Base-by-base conservation (phyloP, 2,113 vertebrate genomes). In the Myiozetetes cayanensis region DNA sequence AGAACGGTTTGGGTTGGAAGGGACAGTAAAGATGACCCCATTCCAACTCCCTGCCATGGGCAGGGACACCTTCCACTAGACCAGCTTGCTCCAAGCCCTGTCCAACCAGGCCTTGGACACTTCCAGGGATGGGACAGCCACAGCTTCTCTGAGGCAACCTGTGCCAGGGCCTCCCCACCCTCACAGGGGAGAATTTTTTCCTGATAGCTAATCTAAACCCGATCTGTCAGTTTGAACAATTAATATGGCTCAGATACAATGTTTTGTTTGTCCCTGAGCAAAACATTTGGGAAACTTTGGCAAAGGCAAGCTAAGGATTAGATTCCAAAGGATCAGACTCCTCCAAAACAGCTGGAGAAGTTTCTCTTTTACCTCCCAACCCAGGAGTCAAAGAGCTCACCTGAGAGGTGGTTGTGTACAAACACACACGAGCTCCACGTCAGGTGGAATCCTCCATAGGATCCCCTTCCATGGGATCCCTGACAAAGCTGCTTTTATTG, bases 1-100 rank as follows among this genome's bases (percentile, higher is more conserved):
- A 14, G 31, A 35, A 22, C 10, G 25, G 66, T 35, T 68, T 43
- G 50, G 8, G 17, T 19, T 35, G 43, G 67, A 18, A 49, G 14
- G 41, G 8, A 22, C 41, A 6, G 55, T 41, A 30, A 41, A 39
- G 6, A 8, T 3, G 65, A 62, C 30, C 15, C 22, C 3, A 3
- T 53, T 1, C 39, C 27, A 43, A 30, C 8, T 1, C 23, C 22
- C 31, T 35, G 31, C 30, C 35, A 44, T 14, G 37, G 33, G 31
- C 46, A 44, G 27, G 20, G 55, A 37, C 65, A 28, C 8, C 14
- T 78, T 0, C 15, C 65, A 39, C 56, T 46, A 3, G 2, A 5
- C 33, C 65, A 62, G 55, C 23, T 0, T 20, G 24, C 41, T 70
- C 55, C 71, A 5, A 67, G 2, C 35, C 50, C 56, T 1, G 0